Percentiles rank a stretch among this genome's conserved stretches.
Conservation (phyloP, 2,797 vertebrate genomes). For the Molossus alvarezi region DNA sequence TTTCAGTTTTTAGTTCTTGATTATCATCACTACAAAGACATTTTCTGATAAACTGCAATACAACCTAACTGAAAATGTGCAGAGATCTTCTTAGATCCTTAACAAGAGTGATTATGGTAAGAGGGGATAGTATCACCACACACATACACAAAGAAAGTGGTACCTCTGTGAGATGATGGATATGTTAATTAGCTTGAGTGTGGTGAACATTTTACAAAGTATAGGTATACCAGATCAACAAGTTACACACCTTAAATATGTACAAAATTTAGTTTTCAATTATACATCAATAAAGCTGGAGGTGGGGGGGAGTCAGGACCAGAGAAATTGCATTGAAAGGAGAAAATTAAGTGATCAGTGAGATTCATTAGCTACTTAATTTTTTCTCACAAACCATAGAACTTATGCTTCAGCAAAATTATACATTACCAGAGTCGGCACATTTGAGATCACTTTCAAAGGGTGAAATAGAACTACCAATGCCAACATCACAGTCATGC, state of each 20-base stretch:
- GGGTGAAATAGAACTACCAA: background rate
- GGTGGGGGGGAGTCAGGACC: background rate
- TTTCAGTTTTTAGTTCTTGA: background rate
- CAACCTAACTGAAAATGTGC: background rate
- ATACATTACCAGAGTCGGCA: background rate
- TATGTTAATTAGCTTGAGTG: background rate
- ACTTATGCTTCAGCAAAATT: conserved; percentile 9
- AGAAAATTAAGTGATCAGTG: background rate
- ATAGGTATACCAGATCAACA: background rate
- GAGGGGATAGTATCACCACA: background rate
- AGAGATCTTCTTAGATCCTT: background rate
- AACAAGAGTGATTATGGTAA: background rate
- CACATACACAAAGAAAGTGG: background rate
- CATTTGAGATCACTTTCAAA: background rate
- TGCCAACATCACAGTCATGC: background rate
- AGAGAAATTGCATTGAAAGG: background rate
- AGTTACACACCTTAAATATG: background rate
- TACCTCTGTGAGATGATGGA: background rate
- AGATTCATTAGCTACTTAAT: background rate
- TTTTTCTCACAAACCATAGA: background rate
- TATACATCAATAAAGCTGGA: background rate
- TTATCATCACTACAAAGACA: background rate
- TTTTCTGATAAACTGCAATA: background rate
- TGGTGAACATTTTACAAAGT: background rate
- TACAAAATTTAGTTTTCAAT: background rate